Base-by-base conservation (phyloP, 2,888 invertebrate genomes). In the Prenolepis imparis region DNA sequence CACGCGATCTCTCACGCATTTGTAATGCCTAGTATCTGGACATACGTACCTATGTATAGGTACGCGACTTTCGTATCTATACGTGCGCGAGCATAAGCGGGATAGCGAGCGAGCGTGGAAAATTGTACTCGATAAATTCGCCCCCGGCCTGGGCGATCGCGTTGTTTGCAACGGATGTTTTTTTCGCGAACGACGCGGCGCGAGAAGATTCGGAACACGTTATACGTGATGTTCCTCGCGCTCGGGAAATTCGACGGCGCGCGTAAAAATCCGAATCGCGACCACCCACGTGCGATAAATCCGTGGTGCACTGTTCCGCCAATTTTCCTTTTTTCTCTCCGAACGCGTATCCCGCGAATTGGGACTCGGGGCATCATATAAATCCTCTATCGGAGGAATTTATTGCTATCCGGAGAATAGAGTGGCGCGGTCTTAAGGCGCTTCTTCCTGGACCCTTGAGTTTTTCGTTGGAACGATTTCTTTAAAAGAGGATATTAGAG, bases 1-100 rank as follows among this genome's bases (percentile, higher is more conserved):
- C 90, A 89, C 90, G 88, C 86, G 77, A 67, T n/a, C 39, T 82
- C 82, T 89, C 89, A 85, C 87, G 90, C 87, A 87, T 90, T 84
- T 83, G 77, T 87, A 88, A 88, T 83, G 84, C 39, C 61, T 48
- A 63, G 72, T 70, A 28, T 3, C 28, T 28, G 48, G 70, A 77
- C 55, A 68, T 82, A 72, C 61, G 63, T 36, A 28, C 28, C 1
- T 28, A 28, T 1, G 28, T 28, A 28, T 28, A 39, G 28, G 24
- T 41, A 41, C 63, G 32, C 11, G 36, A 1, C 41, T 24, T 36
- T 61, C 61, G 61, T 36, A 39, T 36, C 57, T 44, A 28, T 28
- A n/a, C 68, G 52, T 36, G 28, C 21, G 32, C 12, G 59, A 41
- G 18, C 21, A n/a, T 28, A 39, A 36, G 55, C n/a, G 39, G 18